Conservation (phyloP, 2,888 invertebrate genomes). For the Noctua janthe region DNA sequence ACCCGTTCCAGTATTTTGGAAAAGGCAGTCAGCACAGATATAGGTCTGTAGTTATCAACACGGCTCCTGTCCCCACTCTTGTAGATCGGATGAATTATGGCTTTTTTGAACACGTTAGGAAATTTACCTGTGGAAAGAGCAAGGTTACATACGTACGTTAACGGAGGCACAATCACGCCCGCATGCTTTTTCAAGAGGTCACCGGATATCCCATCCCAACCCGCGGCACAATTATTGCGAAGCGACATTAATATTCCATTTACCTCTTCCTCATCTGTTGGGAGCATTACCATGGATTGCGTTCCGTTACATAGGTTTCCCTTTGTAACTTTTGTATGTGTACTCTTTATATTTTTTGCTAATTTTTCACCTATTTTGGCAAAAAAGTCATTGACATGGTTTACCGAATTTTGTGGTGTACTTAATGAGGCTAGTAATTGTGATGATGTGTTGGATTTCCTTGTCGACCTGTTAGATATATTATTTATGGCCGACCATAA, state of each 20-base stretch:
- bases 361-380: background rate
- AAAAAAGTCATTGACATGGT: too few relatives aligned
- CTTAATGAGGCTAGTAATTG: background rate
- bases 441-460: background rate
- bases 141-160: background rate
- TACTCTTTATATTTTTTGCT: background rate
- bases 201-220: conserved; percentile 37
- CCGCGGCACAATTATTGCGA: conserved; percentile 5
- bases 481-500: too few relatives aligned
- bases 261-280: conserved; percentile 36
- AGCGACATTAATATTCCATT: background rate
- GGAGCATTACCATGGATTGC: background rate
- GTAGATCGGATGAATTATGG: background rate
- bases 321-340: background rate
- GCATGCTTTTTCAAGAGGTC: background rate
- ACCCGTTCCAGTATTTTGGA: background rate
- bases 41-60: background rate
- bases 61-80: background rate
- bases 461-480: background rate
- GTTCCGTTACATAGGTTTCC: too few relatives aligned
- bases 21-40: background rate
- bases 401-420: background rate
- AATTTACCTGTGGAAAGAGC: background rate
- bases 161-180: background rate
- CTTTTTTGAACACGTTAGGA: background rate